Percentiles rank a stretch among this genome's conserved stretches.
Conservation (phyloP, 30 jellyfish, hydroid and myxozoan species). For the Nemopilema nomurai region DNA sequence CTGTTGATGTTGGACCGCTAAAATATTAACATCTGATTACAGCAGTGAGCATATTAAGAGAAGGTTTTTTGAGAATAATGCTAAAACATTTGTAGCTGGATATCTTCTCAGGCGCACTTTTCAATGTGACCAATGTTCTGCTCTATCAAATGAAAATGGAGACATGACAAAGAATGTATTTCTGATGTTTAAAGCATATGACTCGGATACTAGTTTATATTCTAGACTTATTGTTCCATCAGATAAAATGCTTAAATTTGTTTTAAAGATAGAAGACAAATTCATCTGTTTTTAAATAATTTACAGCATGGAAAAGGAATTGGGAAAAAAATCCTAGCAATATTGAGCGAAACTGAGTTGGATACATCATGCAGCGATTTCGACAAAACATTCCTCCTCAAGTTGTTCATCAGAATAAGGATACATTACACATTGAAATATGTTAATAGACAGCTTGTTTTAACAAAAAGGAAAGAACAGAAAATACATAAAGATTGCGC, state of each 20-base stretch:
- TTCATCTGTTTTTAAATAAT: slow-evolving; percentile 2
- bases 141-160: slow-evolving; percentile 28
- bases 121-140: slow-evolving; percentile 9
- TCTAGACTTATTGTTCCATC: slow-evolving; percentile 43
- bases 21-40: slow-evolving; percentile 3
- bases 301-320: slow-evolving; percentile 18
- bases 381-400: slow-evolving; percentile 18
- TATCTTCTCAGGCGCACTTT: slow-evolving; percentile 15
- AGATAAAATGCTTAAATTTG: not conserved
- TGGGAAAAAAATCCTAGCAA: not conserved
- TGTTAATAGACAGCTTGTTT: slow-evolving; percentile 18
- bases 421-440: slow-evolving; percentile 27
- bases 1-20: slow-evolving; percentile 36
- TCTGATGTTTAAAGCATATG: slow-evolving; percentile 33
- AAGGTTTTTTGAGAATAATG: slow-evolving; percentile 23
- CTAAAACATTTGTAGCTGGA: slow-evolving; percentile 41
- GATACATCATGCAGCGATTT: not conserved
- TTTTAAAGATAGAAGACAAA: slow-evolving; percentile 14
- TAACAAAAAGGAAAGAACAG: slow-evolving; percentile 37
- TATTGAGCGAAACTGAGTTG: not conserved
- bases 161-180: slow-evolving; percentile 19
- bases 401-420: slow-evolving; percentile 26
- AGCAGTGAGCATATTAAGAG: slow-evolving; percentile 14
- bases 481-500: slow-evolving; percentile 21
- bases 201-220: slow-evolving; percentile 36